Evolutionary conservation across 2,888 invertebrate genomes (phyloP).

Genomic region (Sinotaia quadrata): DNA sequence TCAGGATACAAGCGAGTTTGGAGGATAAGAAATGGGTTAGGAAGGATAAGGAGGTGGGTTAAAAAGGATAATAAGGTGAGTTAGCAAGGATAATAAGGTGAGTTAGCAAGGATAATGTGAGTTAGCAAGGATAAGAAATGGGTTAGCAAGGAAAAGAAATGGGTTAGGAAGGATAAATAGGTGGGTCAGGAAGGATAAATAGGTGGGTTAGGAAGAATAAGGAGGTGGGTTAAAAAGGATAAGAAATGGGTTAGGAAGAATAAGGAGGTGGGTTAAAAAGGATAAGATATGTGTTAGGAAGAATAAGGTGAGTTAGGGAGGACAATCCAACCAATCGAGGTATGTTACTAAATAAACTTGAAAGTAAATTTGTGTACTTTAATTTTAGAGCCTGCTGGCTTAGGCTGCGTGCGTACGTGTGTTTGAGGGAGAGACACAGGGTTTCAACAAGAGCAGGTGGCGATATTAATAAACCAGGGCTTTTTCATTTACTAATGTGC

Average conservation of each 20-base stretch:
- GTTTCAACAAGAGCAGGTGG: no score
- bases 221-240: neutral
- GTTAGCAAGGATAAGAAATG: neutral
- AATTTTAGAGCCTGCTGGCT: no score
- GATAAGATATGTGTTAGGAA: neutral
- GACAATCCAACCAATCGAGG: no score
- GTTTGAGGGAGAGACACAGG: no score
- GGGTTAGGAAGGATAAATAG: neutral
- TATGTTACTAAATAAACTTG: no score
- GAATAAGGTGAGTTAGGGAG: no score
- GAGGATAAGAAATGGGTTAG: neutral
- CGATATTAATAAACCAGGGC: no score
- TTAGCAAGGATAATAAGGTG: neutral
- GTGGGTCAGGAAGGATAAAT: neutral
- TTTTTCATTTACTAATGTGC: no score
- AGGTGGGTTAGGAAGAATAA: neutral
- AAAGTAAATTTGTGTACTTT: no score
- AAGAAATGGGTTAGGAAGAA: conserved; percentile 3
- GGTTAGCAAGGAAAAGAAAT: neutral
- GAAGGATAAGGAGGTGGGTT: neutral
- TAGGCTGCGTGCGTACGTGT: no score
- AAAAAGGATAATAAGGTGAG: neutral
- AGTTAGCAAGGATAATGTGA: neutral
- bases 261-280: conserved; percentile 2
- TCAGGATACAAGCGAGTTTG: no score